Evolutionary conservation across 2,888 invertebrate genomes (phyloP).

Genomic region (Iselma pallidipennis): DNA sequence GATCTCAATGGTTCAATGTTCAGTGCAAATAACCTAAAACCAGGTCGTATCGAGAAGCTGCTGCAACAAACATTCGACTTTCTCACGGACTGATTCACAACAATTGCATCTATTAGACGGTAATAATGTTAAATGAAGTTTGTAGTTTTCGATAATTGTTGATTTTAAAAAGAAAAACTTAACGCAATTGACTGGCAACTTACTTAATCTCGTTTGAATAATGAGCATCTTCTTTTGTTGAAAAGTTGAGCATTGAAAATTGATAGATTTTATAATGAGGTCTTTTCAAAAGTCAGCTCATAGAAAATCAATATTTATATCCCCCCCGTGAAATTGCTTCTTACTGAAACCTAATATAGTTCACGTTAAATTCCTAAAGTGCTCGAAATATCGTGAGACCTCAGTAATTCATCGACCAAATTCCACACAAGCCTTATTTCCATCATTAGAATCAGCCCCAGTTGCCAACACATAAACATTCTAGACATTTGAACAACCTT

Average conservation of each 20-base stretch:
- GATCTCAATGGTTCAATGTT: too few species aligned
- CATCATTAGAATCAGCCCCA: not conserved
- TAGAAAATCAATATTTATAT: slow-evolving; percentile 4
- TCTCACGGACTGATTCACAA: too few species aligned
- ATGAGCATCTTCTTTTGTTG: not conserved
- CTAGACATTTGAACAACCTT: not conserved
- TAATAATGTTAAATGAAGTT: too few species aligned
- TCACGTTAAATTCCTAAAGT: slow-evolving; percentile 1
- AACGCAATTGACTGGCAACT: too few species aligned
- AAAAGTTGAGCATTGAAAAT: too few species aligned
- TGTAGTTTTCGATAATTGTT: too few species aligned
- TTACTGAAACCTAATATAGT: slow-evolving; percentile 1
- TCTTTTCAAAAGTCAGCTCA: not conserved
- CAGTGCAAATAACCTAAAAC: too few species aligned
- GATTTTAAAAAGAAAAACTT: too few species aligned
- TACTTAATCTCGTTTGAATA: too few species aligned
- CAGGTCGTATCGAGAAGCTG: too few species aligned
- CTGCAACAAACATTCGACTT: too few species aligned
- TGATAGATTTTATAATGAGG: not conserved
- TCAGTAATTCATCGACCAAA: not conserved
- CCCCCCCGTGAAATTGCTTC: slow-evolving; percentile 6
- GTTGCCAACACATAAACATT: not conserved
- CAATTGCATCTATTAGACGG: too few species aligned
- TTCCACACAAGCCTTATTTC: not conserved
- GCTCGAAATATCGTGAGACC: not conserved